Evolutionary conservation across 2,113 vertebrate genomes (phyloP).

Genomic region (Piaya cayana): DNA sequence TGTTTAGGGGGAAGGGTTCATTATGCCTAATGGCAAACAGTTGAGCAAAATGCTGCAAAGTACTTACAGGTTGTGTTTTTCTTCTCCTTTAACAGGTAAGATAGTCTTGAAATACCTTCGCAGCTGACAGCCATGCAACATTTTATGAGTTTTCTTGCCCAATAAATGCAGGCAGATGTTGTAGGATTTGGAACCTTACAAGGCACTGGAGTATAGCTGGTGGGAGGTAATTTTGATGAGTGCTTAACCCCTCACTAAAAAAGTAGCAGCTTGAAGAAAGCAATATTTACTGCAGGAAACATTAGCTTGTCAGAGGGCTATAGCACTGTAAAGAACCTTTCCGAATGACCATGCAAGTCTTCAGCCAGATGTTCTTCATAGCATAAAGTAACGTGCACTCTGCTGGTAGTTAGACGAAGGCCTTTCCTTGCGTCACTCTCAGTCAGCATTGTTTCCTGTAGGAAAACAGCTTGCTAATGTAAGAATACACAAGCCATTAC

Average conservation of each 20-base stretch:
- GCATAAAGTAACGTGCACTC: not conserved
- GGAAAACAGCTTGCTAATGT: not conserved
- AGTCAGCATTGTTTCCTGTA: slow-evolving; percentile 34
- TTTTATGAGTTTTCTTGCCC: slow-evolving; percentile 67
- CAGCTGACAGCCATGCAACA: slow-evolving; percentile 31
- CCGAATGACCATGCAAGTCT: not conserved
- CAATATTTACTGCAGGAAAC: slow-evolving; percentile 71
- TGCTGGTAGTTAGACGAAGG: not conserved
- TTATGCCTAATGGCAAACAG: slow-evolving; percentile 60
- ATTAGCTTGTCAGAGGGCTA: slow-evolving; percentile 57
- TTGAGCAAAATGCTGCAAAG: not conserved
- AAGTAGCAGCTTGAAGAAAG: slow-evolving; percentile 71
- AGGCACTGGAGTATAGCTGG: slow-evolving; percentile 51
- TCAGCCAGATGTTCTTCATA: slow-evolving; percentile 49
- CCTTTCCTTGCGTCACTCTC: not conserved
- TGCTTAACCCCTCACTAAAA: slow-evolving; percentile 72
- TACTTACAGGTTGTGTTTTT: slow-evolving; percentile 45
- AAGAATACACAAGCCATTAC: not conserved
- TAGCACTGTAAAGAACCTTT: not conserved
- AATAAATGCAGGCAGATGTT: slow-evolving; percentile 58
- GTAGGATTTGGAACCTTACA: slow-evolving; percentile 60
- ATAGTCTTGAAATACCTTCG: slow-evolving; percentile 31
- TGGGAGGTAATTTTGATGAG: slow-evolving; percentile 64
- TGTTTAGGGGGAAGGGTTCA: slow-evolving; percentile 17
- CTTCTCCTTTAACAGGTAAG: not conserved